A percentile compares a stretch with the other conserved stretches of the same genome.
Conservation (phyloP, 1,140 invertebrate genomes). For the Subanguina moxae region DNA sequence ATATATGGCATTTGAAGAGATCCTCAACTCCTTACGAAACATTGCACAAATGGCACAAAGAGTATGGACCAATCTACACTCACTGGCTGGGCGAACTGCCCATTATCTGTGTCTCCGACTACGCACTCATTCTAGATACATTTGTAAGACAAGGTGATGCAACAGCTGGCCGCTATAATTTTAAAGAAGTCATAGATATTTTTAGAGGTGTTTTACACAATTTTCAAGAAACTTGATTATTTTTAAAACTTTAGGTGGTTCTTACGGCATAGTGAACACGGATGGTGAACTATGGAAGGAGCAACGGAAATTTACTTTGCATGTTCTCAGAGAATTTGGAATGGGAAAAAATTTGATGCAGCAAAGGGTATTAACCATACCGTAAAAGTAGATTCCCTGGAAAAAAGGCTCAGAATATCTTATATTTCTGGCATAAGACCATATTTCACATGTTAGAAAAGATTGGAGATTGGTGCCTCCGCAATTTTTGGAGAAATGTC, state of each 20-base stretch:
- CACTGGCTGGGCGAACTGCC: conserved; percentile 36
- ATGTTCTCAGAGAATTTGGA: conserved; percentile 72
- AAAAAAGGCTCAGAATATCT: no score
- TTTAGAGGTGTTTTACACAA: no score
- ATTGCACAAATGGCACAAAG: conserved; percentile 8
- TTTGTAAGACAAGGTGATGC: conserved; percentile 40
- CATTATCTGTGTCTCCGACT: conserved; percentile 32
- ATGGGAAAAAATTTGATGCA: conserved; percentile 71
- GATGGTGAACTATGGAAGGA: conserved; percentile 77
- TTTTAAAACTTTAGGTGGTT: conserved; percentile 13
- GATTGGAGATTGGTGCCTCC: no score
- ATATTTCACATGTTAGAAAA: no score
- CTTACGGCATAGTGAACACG: conserved; percentile 59
- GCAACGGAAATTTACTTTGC: conserved; percentile 72
- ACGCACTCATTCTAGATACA: conserved; percentile 31
- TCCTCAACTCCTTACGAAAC: neutral
- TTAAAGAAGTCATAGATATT: neutral
- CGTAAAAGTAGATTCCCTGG: no score
- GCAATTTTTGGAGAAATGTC: no score
- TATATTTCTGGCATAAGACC: no score
- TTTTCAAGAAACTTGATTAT: no score
- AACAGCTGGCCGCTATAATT: conserved; percentile 21
- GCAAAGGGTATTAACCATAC: conserved; percentile 65
- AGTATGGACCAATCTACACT: conserved; percentile 15
- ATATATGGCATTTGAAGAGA: neutral